A percentile compares a stretch with the other conserved stretches of the same genome.
These are phyloP conservation scores for Stichopus horrens DNA, from an alignment of 53 echinoderm and acorn worm species.

Conservation along the genomic window DNA sequence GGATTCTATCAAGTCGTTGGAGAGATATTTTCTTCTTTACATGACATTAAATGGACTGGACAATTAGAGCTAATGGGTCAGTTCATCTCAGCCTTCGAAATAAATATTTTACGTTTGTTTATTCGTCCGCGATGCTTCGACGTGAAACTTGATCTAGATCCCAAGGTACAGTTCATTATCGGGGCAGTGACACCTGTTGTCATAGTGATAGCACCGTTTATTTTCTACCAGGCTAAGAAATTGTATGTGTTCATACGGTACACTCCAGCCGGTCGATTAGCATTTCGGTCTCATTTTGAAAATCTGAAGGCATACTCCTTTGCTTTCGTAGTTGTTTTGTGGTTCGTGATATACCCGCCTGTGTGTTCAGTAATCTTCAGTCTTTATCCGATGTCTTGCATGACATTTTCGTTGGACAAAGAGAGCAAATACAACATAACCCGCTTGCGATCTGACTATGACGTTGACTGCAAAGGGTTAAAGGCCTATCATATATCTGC, in stretches of 20 bases:
- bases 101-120: slow-evolving; percentile 25
- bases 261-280: background rate
- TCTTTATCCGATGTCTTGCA: slow-evolving; percentile 53
- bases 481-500: slow-evolving; percentile 48
- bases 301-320: background rate
- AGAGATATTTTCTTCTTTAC: slow-evolving; percentile 17
- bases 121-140: slow-evolving; percentile 9
- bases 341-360: slow-evolving; percentile 60
- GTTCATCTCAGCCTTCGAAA: slow-evolving; percentile 28
- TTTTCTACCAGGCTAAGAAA: slow-evolving; percentile 3
- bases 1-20: slow-evolving; percentile 44
- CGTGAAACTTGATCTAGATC: background rate
- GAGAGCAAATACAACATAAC: background rate
- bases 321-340: slow-evolving; percentile 39
- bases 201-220: background rate
- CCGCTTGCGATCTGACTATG: slow-evolving; percentile 58
- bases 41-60: slow-evolving; percentile 28
- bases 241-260: background rate
- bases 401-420: slow-evolving; percentile 53
- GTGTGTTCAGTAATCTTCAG: slow-evolving; percentile 50
- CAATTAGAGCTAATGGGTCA: background rate
- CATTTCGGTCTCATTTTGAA: background rate
- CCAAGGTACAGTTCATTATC: slow-evolving; percentile 18
- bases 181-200: background rate
- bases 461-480: slow-evolving; percentile 48